Percentiles rank a stretch among this genome's conserved stretches.
These are phyloP conservation scores for Ianthella basta DNA, from an alignment of 37 sponge, comb jelly and placozoan genomes.

Conservation along the genomic window DNA sequence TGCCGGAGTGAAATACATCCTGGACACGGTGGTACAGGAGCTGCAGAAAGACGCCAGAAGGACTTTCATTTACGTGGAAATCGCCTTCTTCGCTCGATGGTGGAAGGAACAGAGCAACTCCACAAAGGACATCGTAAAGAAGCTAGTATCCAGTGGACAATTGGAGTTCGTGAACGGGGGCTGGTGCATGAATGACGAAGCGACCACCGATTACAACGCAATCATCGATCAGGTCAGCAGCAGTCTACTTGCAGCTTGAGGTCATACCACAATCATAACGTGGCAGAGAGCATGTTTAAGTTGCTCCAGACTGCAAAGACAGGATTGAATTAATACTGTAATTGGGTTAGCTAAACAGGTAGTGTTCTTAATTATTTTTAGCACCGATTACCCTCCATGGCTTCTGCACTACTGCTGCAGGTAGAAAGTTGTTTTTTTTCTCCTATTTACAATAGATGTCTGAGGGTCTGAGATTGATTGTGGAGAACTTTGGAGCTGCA, in stretches of 20 bases:
- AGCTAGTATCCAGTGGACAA: constrained; percentile 52
- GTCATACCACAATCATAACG: not conserved
- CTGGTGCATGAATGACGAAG: constrained; percentile 84
- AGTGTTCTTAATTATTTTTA: too few relatives aligned
- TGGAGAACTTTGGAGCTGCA: constrained; percentile 61
- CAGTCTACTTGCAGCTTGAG: too few relatives aligned
- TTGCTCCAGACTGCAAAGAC: too few relatives aligned
- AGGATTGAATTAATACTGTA: too few relatives aligned
- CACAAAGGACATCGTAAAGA: constrained; percentile 46
- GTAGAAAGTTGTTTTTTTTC: too few relatives aligned
- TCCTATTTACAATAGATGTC: too few relatives aligned
- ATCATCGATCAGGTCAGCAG: constrained; percentile 68
- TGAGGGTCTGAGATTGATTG: constrained; percentile 38
- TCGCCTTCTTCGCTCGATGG: constrained; percentile 88
- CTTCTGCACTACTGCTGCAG: too few relatives aligned
- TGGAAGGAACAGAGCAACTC: constrained; percentile 79
- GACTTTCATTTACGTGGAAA: constrained; percentile 88
- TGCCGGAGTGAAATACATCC: constrained; percentile 87
- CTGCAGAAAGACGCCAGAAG: constrained; percentile 56
- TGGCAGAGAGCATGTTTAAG: too few relatives aligned
- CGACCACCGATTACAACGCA: constrained; percentile 69
- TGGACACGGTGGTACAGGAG: constrained; percentile 80
- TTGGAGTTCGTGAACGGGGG: constrained; percentile 63
- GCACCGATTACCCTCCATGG: too few relatives aligned
- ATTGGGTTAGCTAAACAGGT: too few relatives aligned